phyloP scores from a whole-genome alignment of 2,888 invertebrate species.

The Campoplex nolae region DNA sequence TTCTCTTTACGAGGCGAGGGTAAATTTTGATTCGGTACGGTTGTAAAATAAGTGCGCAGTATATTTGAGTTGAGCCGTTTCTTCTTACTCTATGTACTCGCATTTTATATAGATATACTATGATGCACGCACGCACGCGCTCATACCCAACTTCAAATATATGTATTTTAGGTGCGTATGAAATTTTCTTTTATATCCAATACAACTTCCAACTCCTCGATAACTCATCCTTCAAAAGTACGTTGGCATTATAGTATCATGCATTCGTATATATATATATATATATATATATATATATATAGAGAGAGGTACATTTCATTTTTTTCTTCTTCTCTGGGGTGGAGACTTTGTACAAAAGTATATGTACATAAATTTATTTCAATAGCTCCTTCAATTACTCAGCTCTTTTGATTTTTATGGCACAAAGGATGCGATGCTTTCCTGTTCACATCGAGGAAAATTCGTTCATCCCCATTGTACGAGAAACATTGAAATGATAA shows the following conservation, averaged over 20 bases:
- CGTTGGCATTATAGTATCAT: slow-evolving; percentile 34
- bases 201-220: slow-evolving; percentile 18
- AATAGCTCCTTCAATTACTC: slow-evolving; percentile 19
- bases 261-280: slow-evolving; percentile 10
- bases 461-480: background rate
- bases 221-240: slow-evolving; percentile 49
- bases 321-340: slow-evolving; percentile 21
- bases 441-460: background rate
- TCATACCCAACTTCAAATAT: background rate
- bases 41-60: slow-evolving; percentile 61
- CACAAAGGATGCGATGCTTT: slow-evolving; percentile 1
- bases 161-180: background rate
- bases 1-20: slow-evolving; percentile 49
- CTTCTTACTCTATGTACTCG: slow-evolving; percentile 4
- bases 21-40: slow-evolving; percentile 62
- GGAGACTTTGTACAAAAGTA: slow-evolving; percentile 15
- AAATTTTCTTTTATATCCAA: slow-evolving; percentile 30
- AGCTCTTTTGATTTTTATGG: slow-evolving; percentile 9
- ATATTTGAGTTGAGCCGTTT: slow-evolving; percentile 15
- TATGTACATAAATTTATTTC: slow-evolving; percentile 14
- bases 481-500: background rate
- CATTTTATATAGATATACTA: background rate
- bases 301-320: background rate
- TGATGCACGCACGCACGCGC: background rate
- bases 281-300: too few relatives aligned